Evolutionary conservation across 2,113 vertebrate genomes (phyloP), one percentile per base, ranked within the genome.

Genomic region (Merops nubicus): DNA sequence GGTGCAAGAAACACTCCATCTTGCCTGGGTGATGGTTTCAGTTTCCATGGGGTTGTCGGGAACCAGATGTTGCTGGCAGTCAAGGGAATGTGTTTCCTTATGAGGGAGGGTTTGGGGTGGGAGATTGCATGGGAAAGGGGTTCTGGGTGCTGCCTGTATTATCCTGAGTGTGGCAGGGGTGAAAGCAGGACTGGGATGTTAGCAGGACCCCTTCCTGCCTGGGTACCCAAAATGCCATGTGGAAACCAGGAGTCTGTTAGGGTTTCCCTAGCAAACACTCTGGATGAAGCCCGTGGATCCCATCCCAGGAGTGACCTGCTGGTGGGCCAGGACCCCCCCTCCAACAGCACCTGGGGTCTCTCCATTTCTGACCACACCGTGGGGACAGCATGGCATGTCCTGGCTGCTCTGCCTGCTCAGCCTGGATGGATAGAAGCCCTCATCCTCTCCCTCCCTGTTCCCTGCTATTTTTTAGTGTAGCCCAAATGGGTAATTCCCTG

Each of bases 31-130:
- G 91, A 89, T 84, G 91, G 33, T 89, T 92, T 92, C 59, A 3
- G 88, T 84, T 89, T 88, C 95, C 1, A 42, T 51, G 64, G 92
- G 78, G 65, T 72, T 8, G n/a, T 70, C 7, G 75, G 45, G 92
- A 87, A 64, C 17, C 33, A 60, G 90, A 64, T 26, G 86, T 36
- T 21, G 94, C 42, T 88, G 95, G 93, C 60, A 85, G 86, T 23
- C n/a, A 48, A 59, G 64, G 88, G 88, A 74, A 65, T 54, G n/a
- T 14, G 45, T 76, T 76, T 51, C 73, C 72, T 60, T 38, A 21
- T 2, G 22, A 65, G 21, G 47, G 26, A 38, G 33, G n/a, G 20
- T 53, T 85, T 56, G 62, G 40, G 80, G 48, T 21, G 43, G 60
- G 67, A 53, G 31, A 16, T 19, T 25, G 91, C 1, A 0, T 21